Percentiles rank a stretch among this genome's conserved stretches.
These are phyloP conservation scores for Hypolimnas misippus DNA, from an alignment of 2,888 invertebrate genomes.

Conservation along the genomic window DNA sequence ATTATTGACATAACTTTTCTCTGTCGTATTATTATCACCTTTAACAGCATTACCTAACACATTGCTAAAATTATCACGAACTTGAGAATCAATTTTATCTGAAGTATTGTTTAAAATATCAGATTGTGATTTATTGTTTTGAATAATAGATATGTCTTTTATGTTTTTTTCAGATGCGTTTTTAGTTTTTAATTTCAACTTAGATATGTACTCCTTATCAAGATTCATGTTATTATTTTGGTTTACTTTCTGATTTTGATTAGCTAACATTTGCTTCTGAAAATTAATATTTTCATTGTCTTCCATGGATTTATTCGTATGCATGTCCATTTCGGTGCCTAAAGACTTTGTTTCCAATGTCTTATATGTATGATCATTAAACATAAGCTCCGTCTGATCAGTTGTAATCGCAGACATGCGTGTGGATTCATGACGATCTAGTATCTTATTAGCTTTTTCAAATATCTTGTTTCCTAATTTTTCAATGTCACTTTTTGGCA, in stretches of 20 bases:
- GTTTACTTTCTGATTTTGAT: background rate
- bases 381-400: background rate
- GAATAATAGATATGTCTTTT: background rate
- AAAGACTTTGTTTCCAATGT: background rate
- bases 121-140: background rate
- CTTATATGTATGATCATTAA: background rate
- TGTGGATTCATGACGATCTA: background rate
- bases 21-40: background rate
- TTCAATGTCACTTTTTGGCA: constrained; percentile 4
- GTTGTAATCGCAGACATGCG: background rate
- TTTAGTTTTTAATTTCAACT: background rate
- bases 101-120: background rate
- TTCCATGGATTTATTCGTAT: background rate
- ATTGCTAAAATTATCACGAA: background rate
- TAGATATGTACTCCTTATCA: background rate
- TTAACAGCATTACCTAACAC: background rate
- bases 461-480: background rate
- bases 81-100: background rate
- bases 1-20: background rate
- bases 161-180: background rate
- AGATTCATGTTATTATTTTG: background rate
- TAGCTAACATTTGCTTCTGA: background rate
- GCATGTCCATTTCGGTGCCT: background rate
- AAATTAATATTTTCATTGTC: background rate
- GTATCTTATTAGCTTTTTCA: background rate